These are phyloP conservation scores for Lontra canadensis DNA, from an alignment of 2,113 vertebrate genomes.

Conservation along the genomic window DNA sequence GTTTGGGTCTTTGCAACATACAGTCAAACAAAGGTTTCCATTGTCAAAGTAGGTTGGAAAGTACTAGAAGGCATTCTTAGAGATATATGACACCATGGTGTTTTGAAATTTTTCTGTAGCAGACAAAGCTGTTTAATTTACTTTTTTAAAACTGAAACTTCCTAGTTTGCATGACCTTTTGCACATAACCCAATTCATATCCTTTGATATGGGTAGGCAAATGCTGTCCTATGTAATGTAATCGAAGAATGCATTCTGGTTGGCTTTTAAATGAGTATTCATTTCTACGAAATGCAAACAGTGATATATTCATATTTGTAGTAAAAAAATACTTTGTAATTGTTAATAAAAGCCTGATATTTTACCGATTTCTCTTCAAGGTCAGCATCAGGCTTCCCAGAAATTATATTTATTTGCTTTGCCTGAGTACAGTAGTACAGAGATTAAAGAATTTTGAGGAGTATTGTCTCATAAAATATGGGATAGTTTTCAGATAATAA, in stretches of 20 bases:
- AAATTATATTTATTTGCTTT: not conserved
- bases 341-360: not conserved
- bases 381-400: not conserved
- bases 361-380: not conserved
- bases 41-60: not conserved
- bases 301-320: not conserved
- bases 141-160: not conserved
- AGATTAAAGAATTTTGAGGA: not conserved
- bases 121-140: not conserved
- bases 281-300: slow-evolving; percentile 8
- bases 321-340: not conserved
- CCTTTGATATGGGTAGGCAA: not conserved
- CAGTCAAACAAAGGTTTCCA: not conserved
- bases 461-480: not conserved
- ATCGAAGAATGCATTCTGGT: not conserved
- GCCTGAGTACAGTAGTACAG: not conserved
- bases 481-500: not conserved
- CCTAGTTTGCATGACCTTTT: not conserved
- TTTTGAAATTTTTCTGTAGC: not conserved
- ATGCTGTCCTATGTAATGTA: not conserved
- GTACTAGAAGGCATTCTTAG: not conserved
- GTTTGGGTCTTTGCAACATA: not conserved
- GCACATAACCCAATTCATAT: not conserved
- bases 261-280: not conserved
- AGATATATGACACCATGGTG: not conserved